Base-by-base conservation (phyloP, 2,888 invertebrate species). In the Coelogynopora nodosa region DNA sequence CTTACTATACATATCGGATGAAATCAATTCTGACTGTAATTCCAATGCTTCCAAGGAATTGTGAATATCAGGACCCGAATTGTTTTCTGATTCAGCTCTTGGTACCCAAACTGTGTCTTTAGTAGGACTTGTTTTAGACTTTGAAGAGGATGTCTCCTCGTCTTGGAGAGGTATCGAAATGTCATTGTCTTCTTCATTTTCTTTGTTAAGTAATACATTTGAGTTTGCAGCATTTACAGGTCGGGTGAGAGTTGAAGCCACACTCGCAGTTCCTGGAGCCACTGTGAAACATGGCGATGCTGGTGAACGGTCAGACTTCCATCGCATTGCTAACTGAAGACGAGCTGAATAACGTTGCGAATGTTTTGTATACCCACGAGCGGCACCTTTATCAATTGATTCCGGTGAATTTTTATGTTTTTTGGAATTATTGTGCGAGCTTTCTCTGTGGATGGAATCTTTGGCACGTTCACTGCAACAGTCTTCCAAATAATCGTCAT, bases 271-370 rank as follows among this genome's bases (percentile, higher is more conserved):
- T 5, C 49, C 49, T 18, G 49, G 49, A 18, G 49, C 49, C 49
- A 49, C 49, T 49, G 49, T 10, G 49, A 49, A 49, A 49, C 49
- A 49, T 18, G 49, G 49, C 5, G 49, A 49, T 5, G 49, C 49
- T 18, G 49, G 49, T 18, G 49, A 49, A 31, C 29, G 26, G 31
- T 67, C 31, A 10, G 84, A 0, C 31, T 2, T 84, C 84, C 1
- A 84, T 23, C 31, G 31, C 49, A 84, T 84, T 84, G 27, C 31
- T 31, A 31, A 18, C 31, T 13, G 84, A 84, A 67, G 84, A 27
- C 31, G 13, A 84, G 5, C 49, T 27, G n/a, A 49, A 67, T 67
- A 67, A 31, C 18, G 67, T n/a, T n/a, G 84, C 31, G 28, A 23
- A 27, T 84, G 67, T 31, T 26, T 0, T 30, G 27, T 30, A 0